Conservation (phyloP, 2,797 vertebrate species). For the Calcarius lapponicus region DNA sequence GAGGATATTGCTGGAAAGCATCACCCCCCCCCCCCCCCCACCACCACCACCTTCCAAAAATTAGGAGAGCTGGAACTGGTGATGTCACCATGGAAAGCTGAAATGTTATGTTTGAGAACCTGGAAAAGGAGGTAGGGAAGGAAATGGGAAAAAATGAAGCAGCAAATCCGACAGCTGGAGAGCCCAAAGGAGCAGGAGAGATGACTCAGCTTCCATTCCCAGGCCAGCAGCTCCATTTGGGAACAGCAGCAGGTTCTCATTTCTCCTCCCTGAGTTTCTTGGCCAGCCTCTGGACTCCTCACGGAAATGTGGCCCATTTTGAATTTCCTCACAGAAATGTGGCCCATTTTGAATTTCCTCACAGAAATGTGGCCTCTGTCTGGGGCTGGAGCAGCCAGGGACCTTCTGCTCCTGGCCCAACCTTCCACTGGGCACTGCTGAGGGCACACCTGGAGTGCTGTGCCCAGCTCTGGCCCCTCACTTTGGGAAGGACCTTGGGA, state of each 20-base stretch:
- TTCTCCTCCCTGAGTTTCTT: constrained; percentile 18
- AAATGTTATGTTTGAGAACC: background rate
- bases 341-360: background rate
- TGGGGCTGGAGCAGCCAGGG: background rate
- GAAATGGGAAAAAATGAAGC: background rate
- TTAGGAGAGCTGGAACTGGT: background rate
- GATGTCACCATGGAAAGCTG: background rate
- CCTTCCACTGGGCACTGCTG: background rate
- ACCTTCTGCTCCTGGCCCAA: background rate
- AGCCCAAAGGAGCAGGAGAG: background rate
- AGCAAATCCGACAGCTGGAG: constrained; percentile 24
- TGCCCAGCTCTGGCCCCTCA: too few species aligned
- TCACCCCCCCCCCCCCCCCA: background rate
- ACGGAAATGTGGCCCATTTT: background rate
- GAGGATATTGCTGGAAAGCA: background rate
- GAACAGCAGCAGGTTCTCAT: constrained; percentile 22
- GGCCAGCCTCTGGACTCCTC: constrained; percentile 12
- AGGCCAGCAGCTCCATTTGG: constrained; percentile 22
- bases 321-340: too few species aligned
- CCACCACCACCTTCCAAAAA: background rate
- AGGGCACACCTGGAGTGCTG: too few species aligned
- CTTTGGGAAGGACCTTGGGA: too few species aligned
- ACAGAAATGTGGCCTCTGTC: constrained; percentile 3
- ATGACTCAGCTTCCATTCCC: constrained; percentile 11
- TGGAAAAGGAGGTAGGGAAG: background rate